Evolutionary conservation across 2,888 invertebrate species (phyloP), one percentile per base, ranked within the genome.

Genomic region (Drosophila eohydei): DNA sequence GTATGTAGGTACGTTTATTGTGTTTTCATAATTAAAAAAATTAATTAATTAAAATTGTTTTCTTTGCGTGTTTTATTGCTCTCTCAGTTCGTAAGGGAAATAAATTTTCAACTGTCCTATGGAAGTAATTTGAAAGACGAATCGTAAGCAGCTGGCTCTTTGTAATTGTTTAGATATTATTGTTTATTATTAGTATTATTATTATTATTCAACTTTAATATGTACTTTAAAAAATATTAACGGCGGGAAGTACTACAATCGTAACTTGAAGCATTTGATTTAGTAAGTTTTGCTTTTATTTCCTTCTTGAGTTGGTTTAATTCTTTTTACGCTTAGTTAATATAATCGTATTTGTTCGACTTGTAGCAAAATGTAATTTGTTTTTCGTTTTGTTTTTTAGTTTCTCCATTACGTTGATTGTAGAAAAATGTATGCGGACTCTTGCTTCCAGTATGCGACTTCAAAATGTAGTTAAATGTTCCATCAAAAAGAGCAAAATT

Each of bases 171-270:
- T 26, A n/a, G n/a, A 7, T 38, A n/a, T 12, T 38, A 61, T 67
- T 44, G 52, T 43, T 26, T 28, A 6, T 16, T 74, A 59, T 61
- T 74, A 50, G 65, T 74, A 61, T 72, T 76, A 56, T 64, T 75
- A 64, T 73, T 72, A 71, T 65, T 71, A 69, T 73, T 74, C 63
- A 75, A 84, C 57, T 67, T 57, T 55, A 59, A 48, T 60, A 63
- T 54, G 43, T 73, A 56, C 30, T 64, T 66, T 64, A 41, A 85
- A 83, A 85, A 83, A 85, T 89, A 79, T 79, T 74, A 90, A 90
- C 90, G 90, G 90, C 90, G 90, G 90, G 90, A 90, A 88, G 81
- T 90, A 89, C 90, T 90, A 88, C 80, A 87, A 85, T 78, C 76
- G 60, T 87, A 50, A 50, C 79, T 79, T 74, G 70, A 79, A 90